These are phyloP conservation scores for Lytechinus variegatus DNA, from an alignment of 35 echinoderm and acorn worm species.

Conservation along the genomic window DNA sequence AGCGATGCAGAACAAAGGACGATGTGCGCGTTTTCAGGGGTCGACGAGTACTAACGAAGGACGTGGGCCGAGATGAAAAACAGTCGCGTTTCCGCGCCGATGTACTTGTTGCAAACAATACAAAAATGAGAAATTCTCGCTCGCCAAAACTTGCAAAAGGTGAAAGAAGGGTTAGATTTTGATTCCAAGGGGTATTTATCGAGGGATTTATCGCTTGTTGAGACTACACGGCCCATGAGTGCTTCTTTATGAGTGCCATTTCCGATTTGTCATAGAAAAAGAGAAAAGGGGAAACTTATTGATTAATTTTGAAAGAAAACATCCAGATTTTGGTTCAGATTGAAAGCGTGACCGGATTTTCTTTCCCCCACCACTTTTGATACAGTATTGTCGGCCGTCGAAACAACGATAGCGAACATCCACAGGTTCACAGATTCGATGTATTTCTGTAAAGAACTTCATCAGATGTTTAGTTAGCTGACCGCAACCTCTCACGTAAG, in stretches of 20 bases:
- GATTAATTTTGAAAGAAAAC: slow-evolving; percentile 13
- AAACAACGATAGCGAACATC: background rate
- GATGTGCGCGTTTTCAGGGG: background rate
- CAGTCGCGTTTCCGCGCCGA: background rate
- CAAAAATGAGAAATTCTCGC: background rate
- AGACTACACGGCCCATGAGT: background rate
- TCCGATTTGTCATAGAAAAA: slow-evolving; percentile 5
- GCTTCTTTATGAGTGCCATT: slow-evolving; percentile 6
- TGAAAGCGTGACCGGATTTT: background rate
- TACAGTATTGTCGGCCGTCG: background rate
- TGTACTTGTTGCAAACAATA: background rate
- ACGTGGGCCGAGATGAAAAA: background rate
- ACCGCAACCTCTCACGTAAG: background rate
- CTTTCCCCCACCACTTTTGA: background rate
- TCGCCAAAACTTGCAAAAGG: background rate
- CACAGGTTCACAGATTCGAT: background rate
- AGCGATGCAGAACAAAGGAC: background rate
- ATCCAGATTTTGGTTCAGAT: background rate
- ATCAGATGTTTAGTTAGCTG: background rate
- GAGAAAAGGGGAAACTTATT: background rate
- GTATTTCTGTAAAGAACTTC: background rate
- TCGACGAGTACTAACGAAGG: background rate
- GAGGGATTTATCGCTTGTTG: background rate
- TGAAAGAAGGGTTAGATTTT: background rate
- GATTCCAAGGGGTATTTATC: background rate